Percentiles rank a stretch among this genome's conserved stretches.
Conservation (phyloP, 2,797 vertebrate genomes). For the Rhabdophis nuchalis region DNA sequence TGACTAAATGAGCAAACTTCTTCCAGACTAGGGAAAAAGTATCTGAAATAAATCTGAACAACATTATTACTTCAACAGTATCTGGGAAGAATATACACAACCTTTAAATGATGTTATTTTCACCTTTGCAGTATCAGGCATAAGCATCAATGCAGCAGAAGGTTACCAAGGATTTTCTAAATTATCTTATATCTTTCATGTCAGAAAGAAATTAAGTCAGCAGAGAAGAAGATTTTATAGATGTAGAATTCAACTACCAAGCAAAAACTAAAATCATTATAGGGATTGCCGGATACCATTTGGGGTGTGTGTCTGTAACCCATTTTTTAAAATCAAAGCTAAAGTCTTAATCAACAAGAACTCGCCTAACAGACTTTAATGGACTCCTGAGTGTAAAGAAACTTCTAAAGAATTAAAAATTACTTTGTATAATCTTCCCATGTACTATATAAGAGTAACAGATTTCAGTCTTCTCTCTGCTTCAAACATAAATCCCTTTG, state of each 20-base stretch:
- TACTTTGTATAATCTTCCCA: neutral
- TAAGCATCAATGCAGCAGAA: neutral
- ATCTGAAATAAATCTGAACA: neutral
- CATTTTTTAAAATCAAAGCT: neutral
- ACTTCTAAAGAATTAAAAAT: neutral
- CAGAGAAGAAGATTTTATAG: neutral
- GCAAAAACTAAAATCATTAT: neutral
- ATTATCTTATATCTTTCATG: neutral
- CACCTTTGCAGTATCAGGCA: neutral
- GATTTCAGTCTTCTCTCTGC: neutral
- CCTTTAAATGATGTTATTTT: neutral
- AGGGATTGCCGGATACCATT: neutral
- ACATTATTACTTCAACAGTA: neutral
- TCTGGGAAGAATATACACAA: neutral
- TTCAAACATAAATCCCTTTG: neutral
- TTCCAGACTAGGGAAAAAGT: neutral
- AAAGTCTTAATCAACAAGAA: neutral
- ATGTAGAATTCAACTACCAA: neutral
- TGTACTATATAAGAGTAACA: neutral
- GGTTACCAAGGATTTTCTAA: neutral
- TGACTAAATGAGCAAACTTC: neutral
- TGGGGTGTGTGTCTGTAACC: neutral
- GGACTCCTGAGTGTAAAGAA: neutral
- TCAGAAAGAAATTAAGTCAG: neutral
- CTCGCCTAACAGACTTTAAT: neutral